phyloP scores from a whole-genome alignment of 2,888 invertebrate species.

The Noctuana brunneofusca region DNA sequence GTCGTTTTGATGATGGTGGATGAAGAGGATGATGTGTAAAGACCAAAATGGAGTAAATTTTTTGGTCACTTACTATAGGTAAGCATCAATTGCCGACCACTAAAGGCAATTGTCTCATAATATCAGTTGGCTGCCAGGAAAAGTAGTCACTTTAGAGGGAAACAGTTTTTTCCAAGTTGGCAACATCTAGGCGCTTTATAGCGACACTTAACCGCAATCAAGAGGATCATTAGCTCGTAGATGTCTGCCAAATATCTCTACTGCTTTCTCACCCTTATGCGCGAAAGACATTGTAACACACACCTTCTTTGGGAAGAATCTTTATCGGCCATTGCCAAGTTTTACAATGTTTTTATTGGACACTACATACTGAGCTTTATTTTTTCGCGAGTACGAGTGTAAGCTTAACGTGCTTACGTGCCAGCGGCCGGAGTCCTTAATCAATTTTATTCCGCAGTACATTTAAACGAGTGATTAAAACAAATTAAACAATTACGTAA shows the following conservation, averaged over 20 bases:
- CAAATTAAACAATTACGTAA: constrained; percentile 50
- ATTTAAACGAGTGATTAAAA: constrained; percentile 39
- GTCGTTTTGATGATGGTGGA: neutral
- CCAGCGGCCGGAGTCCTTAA: constrained; percentile 2
- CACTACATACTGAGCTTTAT: constrained; percentile 1
- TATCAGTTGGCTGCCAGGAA: constrained; percentile 75
- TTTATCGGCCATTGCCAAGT: constrained; percentile 63
- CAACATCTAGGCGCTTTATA: constrained; percentile 78
- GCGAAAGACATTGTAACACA: constrained; percentile 67
- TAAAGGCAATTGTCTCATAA: constrained; percentile 76
- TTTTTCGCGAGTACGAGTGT: constrained; percentile 4
- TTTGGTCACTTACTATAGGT: constrained; percentile 50
- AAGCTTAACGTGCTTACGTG: constrained; percentile 7
- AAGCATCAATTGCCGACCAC: constrained; percentile 69
- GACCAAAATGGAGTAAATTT: neutral
- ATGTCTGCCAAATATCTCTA: constrained; percentile 80
- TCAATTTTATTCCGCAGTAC: constrained; percentile 23
- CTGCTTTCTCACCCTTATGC: constrained; percentile 74
- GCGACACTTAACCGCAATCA: constrained; percentile 81
- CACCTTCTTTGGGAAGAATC: constrained; percentile 69
- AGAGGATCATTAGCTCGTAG: constrained; percentile 80
- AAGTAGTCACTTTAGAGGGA: constrained; percentile 76
- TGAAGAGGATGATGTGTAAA: neutral
- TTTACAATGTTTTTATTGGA: constrained; percentile 46
- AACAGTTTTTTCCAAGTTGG: constrained; percentile 79